Percentiles rank a stretch among this genome's conserved stretches.
phyloP scores from a whole-genome alignment of 2,888 invertebrate genomes.

The Oligia fasciuncula region DNA sequence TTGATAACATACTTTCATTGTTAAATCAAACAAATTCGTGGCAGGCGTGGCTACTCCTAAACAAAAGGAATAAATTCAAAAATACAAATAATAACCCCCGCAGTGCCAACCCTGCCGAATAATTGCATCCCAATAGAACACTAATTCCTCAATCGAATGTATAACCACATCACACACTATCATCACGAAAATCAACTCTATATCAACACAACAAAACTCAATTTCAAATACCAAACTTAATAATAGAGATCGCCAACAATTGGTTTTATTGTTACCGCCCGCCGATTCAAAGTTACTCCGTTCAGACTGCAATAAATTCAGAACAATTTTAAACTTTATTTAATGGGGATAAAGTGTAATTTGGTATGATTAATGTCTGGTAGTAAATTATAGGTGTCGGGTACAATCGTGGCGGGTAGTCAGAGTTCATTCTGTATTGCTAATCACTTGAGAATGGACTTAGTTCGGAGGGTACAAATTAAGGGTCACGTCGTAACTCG shows the following conservation, averaged over 20 bases:
- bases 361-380: constrained; percentile 71
- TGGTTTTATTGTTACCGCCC: constrained; percentile 89
- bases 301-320: constrained; percentile 60
- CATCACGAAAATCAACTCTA: constrained; percentile 65
- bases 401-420: constrained; percentile 80
- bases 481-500: constrained; percentile 70
- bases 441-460: constrained; percentile 79
- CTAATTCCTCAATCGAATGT: constrained; percentile 84
- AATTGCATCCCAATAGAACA: constrained; percentile 84
- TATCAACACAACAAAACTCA: constrained; percentile 65
- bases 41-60: constrained; percentile 43
- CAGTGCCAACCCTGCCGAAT: constrained; percentile 77
- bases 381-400: constrained; percentile 81
- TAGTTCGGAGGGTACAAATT: constrained; percentile 65
- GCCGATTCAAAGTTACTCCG: constrained; percentile 83
- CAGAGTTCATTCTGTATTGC: constrained; percentile 77
- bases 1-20: constrained; percentile 27
- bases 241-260: constrained; percentile 81
- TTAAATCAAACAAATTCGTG: constrained; percentile 33
- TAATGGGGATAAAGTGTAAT: constrained; percentile 64
- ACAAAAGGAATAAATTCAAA: constrained; percentile 64
- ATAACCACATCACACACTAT: constrained; percentile 63
- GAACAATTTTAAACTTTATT: constrained; percentile 63
- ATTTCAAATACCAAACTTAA: constrained; percentile 67
- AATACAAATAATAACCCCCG: constrained; percentile 42